Percentiles rank a stretch among this genome's conserved stretches.
phyloP scores from a whole-genome alignment of 2,113 vertebrate genomes.

The Oncorhynchus nerka region DNA sequence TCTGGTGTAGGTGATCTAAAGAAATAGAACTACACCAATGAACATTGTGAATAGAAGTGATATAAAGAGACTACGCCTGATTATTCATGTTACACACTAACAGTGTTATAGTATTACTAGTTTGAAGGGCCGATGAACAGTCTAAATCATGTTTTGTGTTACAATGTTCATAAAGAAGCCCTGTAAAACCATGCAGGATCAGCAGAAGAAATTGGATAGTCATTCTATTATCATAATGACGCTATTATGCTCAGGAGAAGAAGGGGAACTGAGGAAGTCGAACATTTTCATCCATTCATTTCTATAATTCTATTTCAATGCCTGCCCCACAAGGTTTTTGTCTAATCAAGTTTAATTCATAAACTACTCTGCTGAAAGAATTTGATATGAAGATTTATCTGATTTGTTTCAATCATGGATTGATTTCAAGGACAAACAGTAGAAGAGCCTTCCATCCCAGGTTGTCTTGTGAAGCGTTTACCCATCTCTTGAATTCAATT shows the following conservation, averaged over 20 bases:
- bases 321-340: slow-evolving; percentile 4
- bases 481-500: neutral
- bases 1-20: too few relatives aligned
- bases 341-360: slow-evolving; percentile 10
- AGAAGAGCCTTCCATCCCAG: neutral
- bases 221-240: slow-evolving; percentile 31
- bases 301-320: slow-evolving; percentile 16
- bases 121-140: slow-evolving; percentile 7
- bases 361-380: slow-evolving; percentile 21
- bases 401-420: neutral
- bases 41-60: too few relatives aligned
- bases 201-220: slow-evolving; percentile 36
- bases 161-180: slow-evolving; percentile 17
- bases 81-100: too few relatives aligned
- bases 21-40: too few relatives aligned
- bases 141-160: slow-evolving; percentile 34
- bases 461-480: neutral
- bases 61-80: too few relatives aligned
- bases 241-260: slow-evolving; percentile 28
- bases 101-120: slow-evolving; percentile 11
- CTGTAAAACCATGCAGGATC: slow-evolving; percentile 21
- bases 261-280: neutral
- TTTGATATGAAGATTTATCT: slow-evolving; percentile 1
- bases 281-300: slow-evolving; percentile 7
- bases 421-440: neutral